A percentile compares a stretch with the other conserved stretches of the same genome.
phyloP scores from a whole-genome alignment of 2,113 vertebrate genomes.

The Ceratotherium simum region DNA sequence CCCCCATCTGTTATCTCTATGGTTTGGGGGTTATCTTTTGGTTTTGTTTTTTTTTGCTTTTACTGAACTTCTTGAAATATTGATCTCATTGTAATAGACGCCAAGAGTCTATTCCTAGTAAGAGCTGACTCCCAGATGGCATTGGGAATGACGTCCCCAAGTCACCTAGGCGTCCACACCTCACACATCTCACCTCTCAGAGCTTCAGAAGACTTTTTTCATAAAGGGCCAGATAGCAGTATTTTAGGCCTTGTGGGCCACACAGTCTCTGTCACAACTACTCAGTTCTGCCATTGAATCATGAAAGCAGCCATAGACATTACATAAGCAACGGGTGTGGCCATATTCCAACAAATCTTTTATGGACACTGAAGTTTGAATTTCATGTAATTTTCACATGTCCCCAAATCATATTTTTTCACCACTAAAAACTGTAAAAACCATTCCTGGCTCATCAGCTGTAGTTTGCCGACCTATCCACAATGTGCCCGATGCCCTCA shows the following conservation, averaged over 20 bases:
- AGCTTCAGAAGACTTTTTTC: background rate
- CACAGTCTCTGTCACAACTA: background rate
- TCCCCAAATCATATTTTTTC: background rate
- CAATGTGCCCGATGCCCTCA: accelerated
- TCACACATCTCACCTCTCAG: background rate
- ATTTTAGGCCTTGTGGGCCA: too few species aligned
- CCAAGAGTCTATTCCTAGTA: background rate
- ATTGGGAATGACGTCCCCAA: background rate
- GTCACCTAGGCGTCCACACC: background rate
- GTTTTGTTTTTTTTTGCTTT: background rate
- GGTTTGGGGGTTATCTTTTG: background rate
- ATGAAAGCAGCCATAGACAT: background rate
- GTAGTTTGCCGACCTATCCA: background rate
- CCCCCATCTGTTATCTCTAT: background rate
- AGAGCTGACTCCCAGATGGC: background rate
- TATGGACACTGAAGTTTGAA: background rate
- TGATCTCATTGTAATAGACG: background rate
- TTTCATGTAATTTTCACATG: background rate
- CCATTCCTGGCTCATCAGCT: background rate
- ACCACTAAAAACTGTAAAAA: background rate
- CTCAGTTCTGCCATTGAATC: accelerated
- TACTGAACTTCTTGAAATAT: background rate
- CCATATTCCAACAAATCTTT: background rate
- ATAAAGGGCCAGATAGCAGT: background rate
- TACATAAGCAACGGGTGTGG: background rate